These are phyloP conservation scores for Strix aluco DNA, from an alignment of 2,113 vertebrate species.

Conservation along the genomic window DNA sequence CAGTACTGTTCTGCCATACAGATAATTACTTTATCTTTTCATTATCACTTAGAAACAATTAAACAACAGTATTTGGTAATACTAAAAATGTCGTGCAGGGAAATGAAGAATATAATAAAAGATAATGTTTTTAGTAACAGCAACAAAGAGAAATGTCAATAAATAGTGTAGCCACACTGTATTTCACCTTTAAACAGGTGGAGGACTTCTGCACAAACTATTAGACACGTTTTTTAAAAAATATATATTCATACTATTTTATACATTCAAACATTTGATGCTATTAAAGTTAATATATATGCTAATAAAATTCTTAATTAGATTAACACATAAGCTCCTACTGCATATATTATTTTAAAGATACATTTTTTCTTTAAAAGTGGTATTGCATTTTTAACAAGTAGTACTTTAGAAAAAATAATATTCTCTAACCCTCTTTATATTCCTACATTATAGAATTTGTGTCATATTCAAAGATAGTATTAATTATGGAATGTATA, in stretches of 20 bases:
- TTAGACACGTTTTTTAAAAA: neutral
- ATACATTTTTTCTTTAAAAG: neutral
- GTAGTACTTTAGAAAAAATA: neutral
- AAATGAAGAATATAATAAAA: neutral
- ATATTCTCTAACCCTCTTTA: neutral
- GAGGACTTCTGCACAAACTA: neutral
- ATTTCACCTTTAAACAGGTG: neutral
- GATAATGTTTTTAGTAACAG: neutral
- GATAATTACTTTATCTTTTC: neutral
- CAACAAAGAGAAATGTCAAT: neutral
- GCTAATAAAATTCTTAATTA: neutral
- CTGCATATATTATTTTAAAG: fast-evolving
- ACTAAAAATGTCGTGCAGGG: neutral
- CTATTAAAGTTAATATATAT: neutral
- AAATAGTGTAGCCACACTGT: neutral
- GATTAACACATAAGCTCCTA: neutral
- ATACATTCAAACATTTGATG: neutral
- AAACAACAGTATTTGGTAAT: neutral
- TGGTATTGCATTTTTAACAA: neutral
- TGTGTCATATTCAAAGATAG: neutral
- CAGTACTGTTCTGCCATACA: neutral
- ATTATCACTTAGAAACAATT: neutral
- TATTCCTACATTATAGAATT: neutral
- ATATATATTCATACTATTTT: neutral
- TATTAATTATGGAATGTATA: neutral